Evolutionary conservation across 2,797 vertebrate genomes (phyloP).

Genomic region (Anolis apletophallus): DNA sequence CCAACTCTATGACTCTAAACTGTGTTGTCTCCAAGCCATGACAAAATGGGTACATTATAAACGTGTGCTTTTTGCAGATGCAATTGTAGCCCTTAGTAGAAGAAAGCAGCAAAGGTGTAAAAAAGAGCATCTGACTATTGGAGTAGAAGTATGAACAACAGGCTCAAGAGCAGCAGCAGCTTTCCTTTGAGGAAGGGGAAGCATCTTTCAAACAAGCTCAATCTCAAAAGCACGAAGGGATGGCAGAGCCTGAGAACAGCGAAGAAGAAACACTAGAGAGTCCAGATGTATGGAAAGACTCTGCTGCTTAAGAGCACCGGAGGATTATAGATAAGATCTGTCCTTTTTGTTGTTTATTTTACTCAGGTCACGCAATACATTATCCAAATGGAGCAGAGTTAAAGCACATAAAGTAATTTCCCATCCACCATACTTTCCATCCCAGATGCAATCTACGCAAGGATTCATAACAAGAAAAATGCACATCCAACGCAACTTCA

Average conservation of each 20-base stretch:
- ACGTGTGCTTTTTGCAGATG: constrained; percentile 30
- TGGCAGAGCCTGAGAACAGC: constrained; percentile 14
- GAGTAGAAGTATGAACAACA: constrained; percentile 10
- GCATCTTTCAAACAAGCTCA: constrained; percentile 1
- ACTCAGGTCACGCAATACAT: neutral
- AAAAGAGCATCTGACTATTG: constrained; percentile 46
- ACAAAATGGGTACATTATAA: constrained; percentile 8
- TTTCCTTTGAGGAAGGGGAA: constrained; percentile 37
- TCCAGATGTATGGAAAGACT: neutral
- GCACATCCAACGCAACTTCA: neutral
- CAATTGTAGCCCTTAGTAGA: constrained; percentile 48
- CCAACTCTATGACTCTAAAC: neutral
- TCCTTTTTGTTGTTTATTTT: constrained; percentile 3
- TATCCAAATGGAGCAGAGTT: constrained; percentile 9
- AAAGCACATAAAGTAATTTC: constrained; percentile 8
- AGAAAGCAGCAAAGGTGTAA: constrained; percentile 39
- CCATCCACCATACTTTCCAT: neutral
- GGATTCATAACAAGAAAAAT: neutral
- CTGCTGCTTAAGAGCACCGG: neutral
- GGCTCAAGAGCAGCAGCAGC: constrained; percentile 31
- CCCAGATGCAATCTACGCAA: neutral
- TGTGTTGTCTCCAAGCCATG: constrained; percentile 20
- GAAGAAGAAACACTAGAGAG: neutral
- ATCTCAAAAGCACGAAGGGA: neutral
- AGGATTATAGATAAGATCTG: constrained; percentile 8